These are phyloP conservation scores for Drosophila nigricruria DNA, from an alignment of 2,888 invertebrate genomes.

Conservation along the genomic window DNA sequence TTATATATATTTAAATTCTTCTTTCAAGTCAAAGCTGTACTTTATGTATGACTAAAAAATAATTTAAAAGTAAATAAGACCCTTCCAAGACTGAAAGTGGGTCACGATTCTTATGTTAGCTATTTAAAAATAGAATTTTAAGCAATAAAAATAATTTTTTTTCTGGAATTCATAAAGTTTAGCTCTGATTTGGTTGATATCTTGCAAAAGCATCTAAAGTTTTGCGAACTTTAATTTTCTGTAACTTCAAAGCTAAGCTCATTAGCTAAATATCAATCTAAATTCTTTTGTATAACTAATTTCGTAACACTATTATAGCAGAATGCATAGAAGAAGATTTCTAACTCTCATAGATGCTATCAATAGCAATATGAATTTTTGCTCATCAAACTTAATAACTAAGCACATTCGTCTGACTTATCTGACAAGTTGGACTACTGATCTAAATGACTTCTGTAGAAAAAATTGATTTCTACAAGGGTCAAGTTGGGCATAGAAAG, in stretches of 20 bases:
- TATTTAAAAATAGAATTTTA: background rate
- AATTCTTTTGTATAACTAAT: background rate
- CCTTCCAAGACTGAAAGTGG: background rate
- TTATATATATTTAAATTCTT: no score
- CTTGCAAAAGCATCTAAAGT: no score
- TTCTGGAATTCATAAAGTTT: background rate
- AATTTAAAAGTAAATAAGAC: no score
- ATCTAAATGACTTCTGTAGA: slow-evolving; percentile 6
- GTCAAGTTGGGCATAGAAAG: background rate
- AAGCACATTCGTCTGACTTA: background rate
- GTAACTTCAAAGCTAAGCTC: background rate
- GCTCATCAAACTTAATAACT: background rate
- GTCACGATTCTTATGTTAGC: background rate
- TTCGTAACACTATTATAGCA: background rate
- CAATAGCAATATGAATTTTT: background rate
- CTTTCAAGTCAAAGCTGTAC: no score
- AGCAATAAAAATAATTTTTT: background rate
- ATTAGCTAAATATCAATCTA: background rate
- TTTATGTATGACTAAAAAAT: no score
- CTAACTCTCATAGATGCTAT: background rate
- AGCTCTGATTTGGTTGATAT: no score
- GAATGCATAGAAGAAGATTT: background rate
- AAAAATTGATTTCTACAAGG: slow-evolving; percentile 4
- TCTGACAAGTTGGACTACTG: background rate
- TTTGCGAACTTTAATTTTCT: background rate